A percentile compares a stretch with the other conserved stretches of the same genome.
These are phyloP conservation scores for Etheostoma cragini DNA, from an alignment of 2,113 vertebrate species.

Conservation along the genomic window DNA sequence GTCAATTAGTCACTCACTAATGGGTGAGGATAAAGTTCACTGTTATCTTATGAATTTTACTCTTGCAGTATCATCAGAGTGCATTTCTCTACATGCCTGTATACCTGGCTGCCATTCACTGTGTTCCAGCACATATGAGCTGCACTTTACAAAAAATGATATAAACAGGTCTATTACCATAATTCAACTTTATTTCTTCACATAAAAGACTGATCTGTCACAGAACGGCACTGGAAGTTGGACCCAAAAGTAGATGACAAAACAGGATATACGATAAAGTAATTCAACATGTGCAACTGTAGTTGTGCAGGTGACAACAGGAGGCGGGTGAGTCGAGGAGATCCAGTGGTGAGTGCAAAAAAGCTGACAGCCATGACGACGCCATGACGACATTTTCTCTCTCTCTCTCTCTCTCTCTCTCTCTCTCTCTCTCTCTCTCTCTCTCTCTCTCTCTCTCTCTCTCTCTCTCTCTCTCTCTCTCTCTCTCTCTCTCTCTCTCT, in stretches of 20 bases:
- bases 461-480: too few relatives aligned
- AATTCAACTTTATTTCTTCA: constrained; percentile 23
- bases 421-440: background rate
- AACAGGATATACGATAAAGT: too few relatives aligned
- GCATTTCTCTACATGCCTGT: constrained; percentile 6
- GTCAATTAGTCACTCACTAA: constrained; percentile 32
- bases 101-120: background rate
- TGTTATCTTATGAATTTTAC: constrained; percentile 15
- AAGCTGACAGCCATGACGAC: too few relatives aligned
- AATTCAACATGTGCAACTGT: too few relatives aligned
- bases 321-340: too few relatives aligned
- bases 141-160: constrained; percentile 26
- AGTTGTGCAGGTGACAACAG: too few relatives aligned
- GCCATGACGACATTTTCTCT: too few relatives aligned
- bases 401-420: too few relatives aligned
- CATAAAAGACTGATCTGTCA: constrained; percentile 2
- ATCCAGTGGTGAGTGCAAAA: too few relatives aligned
- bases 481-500: background rate
- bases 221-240: too few relatives aligned
- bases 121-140: constrained; percentile 26
- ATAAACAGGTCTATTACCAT: constrained; percentile 22
- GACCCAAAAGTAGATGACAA: too few relatives aligned
- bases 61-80: background rate
- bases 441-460: background rate
- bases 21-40: constrained; percentile 15